Conservation (phyloP, 2,797 vertebrate species). For the Rhinoraja longicauda region DNA sequence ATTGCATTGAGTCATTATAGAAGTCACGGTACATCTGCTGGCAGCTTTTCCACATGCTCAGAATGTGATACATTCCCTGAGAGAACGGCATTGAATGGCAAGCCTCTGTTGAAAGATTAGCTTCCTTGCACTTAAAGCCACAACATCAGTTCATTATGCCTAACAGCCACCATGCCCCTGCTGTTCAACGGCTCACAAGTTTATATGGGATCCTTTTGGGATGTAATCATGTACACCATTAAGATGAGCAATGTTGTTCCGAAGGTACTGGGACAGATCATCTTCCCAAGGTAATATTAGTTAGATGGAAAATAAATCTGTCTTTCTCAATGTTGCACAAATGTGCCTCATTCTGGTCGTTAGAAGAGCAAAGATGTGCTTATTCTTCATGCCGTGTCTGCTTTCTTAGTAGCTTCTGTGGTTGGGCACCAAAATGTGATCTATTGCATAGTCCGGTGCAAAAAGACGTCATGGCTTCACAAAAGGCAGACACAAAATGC, state of each 20-base stretch:
- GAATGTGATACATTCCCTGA: background rate
- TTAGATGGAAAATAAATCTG: conserved; percentile 3
- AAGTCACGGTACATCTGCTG: background rate
- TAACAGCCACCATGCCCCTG: background rate
- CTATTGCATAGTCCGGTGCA: too few species aligned
- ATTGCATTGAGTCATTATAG: background rate
- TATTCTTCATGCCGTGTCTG: too few species aligned
- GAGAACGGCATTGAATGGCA: background rate
- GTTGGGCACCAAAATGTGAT: background rate
- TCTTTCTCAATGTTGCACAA: too few species aligned
- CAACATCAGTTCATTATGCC: background rate
- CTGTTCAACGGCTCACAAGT: background rate
- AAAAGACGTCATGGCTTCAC: background rate
- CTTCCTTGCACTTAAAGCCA: background rate
- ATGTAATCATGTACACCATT: background rate
- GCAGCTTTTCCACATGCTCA: background rate
- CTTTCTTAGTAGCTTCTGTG: background rate
- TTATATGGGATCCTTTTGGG: background rate
- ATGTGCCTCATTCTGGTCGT: background rate
- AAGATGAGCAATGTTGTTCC: background rate
- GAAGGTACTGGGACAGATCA: background rate
- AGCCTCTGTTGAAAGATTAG: background rate
- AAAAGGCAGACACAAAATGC: too few species aligned
- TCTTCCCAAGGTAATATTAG: background rate
- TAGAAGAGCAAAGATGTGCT: background rate